These are phyloP conservation scores for Triplophysa tibetana DNA, from an alignment of 2,113 vertebrate species.

Conservation along the genomic window DNA sequence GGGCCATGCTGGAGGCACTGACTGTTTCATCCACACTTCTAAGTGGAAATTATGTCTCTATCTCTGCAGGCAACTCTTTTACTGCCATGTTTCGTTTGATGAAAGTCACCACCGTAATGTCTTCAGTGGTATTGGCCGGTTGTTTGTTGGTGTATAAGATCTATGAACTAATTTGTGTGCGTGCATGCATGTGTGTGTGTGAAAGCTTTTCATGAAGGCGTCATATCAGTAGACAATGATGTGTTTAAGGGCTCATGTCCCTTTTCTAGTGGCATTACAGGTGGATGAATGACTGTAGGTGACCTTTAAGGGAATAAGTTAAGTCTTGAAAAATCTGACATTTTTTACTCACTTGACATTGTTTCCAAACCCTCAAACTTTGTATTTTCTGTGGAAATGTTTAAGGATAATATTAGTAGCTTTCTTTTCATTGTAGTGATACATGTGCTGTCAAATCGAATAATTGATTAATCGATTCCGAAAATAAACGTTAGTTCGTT, in stretches of 20 bases:
- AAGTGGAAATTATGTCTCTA: neutral
- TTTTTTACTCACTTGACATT: no score
- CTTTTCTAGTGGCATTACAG: neutral
- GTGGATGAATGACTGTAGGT: neutral
- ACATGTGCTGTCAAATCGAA: no score
- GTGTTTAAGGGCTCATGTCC: neutral
- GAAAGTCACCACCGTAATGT: constrained; percentile 13
- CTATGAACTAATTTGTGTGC: constrained; percentile 36
- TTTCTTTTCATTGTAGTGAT: no score
- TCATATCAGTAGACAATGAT: constrained; percentile 21
- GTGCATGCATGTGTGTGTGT: neutral
- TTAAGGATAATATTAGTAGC: no score
- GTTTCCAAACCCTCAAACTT: no score
- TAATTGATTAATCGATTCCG: no score
- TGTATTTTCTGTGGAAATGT: no score
- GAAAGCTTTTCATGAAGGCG: neutral
- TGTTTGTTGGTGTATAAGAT: constrained; percentile 11
- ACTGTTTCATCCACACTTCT: constrained; percentile 38
- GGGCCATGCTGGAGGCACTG: constrained; percentile 36
- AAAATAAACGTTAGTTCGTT: no score
- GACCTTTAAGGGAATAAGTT: neutral
- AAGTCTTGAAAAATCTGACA: no score
- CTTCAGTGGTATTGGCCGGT: constrained; percentile 21
- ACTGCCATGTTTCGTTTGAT: constrained; percentile 3
- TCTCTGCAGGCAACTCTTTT: constrained; percentile 7